Base-by-base conservation (phyloP, 2,888 invertebrate genomes). In the Glaucopsyche alexis region DNA sequence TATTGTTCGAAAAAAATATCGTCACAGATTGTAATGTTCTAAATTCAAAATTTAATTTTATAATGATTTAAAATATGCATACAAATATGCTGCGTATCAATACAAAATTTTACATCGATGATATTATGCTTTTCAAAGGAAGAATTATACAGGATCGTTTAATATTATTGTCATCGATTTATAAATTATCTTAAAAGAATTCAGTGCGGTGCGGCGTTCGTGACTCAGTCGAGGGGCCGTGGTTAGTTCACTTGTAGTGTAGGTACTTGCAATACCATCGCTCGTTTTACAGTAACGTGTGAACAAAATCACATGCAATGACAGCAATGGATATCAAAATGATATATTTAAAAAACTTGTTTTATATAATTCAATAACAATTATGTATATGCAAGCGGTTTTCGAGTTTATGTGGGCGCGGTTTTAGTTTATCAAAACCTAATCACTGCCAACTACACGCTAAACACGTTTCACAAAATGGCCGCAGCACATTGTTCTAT, bases 141-240 rank as follows among this genome's bases (percentile, higher is more conserved):
- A 52, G 40, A 47, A 5, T 60, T 29, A 1, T 69, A 65, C 38
- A 13, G 29, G 13, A n/a, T 69, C 45, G 14, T 69, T 69, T 47
- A 71, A 73, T 73, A 75, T 73, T 76, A 74, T 71, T 71, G 75
- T 74, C 72, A 79, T 80, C 79, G 78, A 77, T 76, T 74, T 67
- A 76, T 76, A 78, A 80, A 82, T 83, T 82, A 83, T 83, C 79
- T 78, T 78, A 77, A 79, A 78, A 80, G 80, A 81, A 82, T 84
- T 82, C 81, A 81, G 82, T 83, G 81, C 80, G 76, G 84, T 84
- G 85, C 86, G 85, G 83, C 75, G 83, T 85, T 86, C 86, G 87
- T 87, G 87, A 87, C 76, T 79, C 87, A 85, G 85, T 85, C 83
- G 82, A 82, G 42, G 69, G 19, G 69, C 45, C 82, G 83, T 82